A percentile compares a stretch with the other conserved stretches of the same genome.
Conservation (phyloP, 1,140 invertebrate species). For the Ips typographus region DNA sequence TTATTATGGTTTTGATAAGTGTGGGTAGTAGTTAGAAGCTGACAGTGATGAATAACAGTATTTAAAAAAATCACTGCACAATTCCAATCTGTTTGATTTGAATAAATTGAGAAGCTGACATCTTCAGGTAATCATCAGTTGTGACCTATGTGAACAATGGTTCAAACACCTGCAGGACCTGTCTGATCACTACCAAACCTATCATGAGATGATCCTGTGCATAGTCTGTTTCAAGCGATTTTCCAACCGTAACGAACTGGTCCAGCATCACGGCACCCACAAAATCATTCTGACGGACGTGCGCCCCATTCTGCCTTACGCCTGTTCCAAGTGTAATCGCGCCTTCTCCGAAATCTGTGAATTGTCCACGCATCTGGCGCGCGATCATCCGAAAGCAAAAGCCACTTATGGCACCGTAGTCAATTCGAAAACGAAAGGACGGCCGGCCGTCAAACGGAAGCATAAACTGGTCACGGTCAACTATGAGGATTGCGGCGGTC, state of each 20-base stretch:
- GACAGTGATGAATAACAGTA: no score
- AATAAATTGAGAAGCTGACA: no score
- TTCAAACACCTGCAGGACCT: slow-evolving; percentile 30
- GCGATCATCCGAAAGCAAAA: slow-evolving; percentile 30
- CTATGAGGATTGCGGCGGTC: slow-evolving; percentile 23
- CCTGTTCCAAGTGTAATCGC: slow-evolving; percentile 43
- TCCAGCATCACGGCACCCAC: slow-evolving; percentile 39
- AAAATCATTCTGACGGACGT: slow-evolving; percentile 27
- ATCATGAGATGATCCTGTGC: slow-evolving; percentile 38
- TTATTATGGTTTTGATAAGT: no score
- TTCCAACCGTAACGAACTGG: slow-evolving; percentile 25
- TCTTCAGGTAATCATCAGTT: slow-evolving; percentile 29
- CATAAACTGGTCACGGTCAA: not conserved
- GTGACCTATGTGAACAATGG: slow-evolving; percentile 33
- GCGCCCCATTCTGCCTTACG: slow-evolving; percentile 35
- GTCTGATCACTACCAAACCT: slow-evolving; percentile 25
- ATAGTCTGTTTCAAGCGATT: slow-evolving; percentile 39
- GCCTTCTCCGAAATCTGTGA: slow-evolving; percentile 40
- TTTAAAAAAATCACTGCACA: no score
- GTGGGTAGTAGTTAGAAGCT: no score
- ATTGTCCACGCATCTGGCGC: slow-evolving; percentile 37
- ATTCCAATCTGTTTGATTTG: no score
- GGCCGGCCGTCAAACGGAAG: not conserved
- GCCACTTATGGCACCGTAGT: not conserved
- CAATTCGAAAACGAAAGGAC: not conserved